Conservation (phyloP, 2,113 vertebrate species). For the Spilogale gracilis region DNA sequence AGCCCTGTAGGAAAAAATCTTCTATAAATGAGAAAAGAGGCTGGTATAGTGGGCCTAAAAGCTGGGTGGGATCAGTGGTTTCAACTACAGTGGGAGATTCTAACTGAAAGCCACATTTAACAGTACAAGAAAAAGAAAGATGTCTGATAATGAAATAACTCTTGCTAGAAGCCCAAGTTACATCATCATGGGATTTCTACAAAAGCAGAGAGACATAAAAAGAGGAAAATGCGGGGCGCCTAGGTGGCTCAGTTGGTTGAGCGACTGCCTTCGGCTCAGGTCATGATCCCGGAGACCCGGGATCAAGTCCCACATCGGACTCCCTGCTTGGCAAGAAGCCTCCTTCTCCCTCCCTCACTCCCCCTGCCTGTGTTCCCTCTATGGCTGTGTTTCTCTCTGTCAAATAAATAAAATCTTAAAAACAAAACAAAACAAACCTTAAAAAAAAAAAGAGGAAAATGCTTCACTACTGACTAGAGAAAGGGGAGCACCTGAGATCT, state of each 20-base stretch:
- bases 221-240: not conserved
- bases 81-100: not conserved
- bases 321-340: too few relatives aligned
- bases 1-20: not conserved
- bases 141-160: not conserved
- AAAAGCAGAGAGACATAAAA: not conserved
- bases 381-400: too few relatives aligned
- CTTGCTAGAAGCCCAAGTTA: not conserved
- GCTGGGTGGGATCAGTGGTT: not conserved
- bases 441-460: not conserved
- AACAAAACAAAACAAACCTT: too few relatives aligned
- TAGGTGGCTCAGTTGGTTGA: too few relatives aligned
- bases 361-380: too few relatives aligned
- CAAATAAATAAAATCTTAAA: too few relatives aligned
- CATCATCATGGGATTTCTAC: not conserved
- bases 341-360: too few relatives aligned
- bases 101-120: not conserved
- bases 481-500: not conserved
- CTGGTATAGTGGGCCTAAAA: not conserved
- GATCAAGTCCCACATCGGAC: too few relatives aligned
- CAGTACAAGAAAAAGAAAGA: not conserved
- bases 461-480: not conserved
- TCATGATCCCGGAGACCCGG: too few relatives aligned
- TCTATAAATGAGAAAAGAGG: not conserved
- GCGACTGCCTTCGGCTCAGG: too few relatives aligned